A percentile compares a stretch with the other conserved stretches of the same genome.
phyloP scores from a whole-genome alignment of 2,888 invertebrate genomes.

The Pediacus dermestoides region DNA sequence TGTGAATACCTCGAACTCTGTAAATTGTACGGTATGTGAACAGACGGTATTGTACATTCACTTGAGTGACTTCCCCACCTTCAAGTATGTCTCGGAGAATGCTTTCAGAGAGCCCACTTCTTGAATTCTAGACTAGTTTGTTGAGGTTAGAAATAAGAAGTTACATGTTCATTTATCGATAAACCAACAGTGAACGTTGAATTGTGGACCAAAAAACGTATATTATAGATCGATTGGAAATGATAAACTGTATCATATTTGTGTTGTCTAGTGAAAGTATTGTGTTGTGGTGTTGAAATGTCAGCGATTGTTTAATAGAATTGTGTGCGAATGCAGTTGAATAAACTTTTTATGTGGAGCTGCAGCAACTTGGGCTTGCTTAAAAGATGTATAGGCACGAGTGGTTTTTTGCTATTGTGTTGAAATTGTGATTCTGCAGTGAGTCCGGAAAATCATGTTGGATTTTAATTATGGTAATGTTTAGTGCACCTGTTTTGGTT shows the following conservation, averaged over 20 bases:
- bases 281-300: slow-evolving; percentile 11
- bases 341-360: slow-evolving; percentile 16
- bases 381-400: slow-evolving; percentile 4
- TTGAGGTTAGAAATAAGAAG: slow-evolving; percentile 14
- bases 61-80: slow-evolving; percentile 26
- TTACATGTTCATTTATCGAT: slow-evolving; percentile 7
- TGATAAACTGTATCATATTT: slow-evolving; percentile 11
- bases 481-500: slow-evolving; percentile 1
- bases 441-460: slow-evolving; percentile 18
- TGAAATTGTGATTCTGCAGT: too few species aligned
- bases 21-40: slow-evolving; percentile 21
- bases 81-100: slow-evolving; percentile 20
- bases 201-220: slow-evolving; percentile 9
- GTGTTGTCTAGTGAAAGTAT: slow-evolving; percentile 12
- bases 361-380: slow-evolving; percentile 8
- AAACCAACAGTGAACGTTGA: slow-evolving; percentile 6
- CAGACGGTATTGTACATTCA: slow-evolving; percentile 27
- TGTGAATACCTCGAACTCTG: slow-evolving; percentile 9
- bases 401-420: slow-evolving; percentile 12
- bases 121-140: slow-evolving; percentile 10
- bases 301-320: slow-evolving; percentile 8
- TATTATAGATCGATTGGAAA: slow-evolving; percentile 2
- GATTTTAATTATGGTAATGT: slow-evolving; percentile 23
- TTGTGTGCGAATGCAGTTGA: slow-evolving; percentile 15
- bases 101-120: slow-evolving; percentile 11